Conservation (phyloP, 2,113 vertebrate species). For the Tringa solitaria region DNA sequence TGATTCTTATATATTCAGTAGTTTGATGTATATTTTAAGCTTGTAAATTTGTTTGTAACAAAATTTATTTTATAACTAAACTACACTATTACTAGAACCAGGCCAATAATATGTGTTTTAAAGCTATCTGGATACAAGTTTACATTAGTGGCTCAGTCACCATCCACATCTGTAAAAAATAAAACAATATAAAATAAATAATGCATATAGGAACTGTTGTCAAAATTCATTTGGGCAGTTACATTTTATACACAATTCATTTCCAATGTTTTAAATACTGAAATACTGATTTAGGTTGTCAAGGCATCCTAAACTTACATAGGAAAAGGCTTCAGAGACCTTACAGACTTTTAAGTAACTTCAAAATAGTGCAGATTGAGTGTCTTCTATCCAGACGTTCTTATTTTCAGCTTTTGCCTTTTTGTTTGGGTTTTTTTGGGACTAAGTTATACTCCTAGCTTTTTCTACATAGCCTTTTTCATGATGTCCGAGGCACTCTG, state of each 20-base stretch:
- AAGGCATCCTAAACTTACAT: background rate
- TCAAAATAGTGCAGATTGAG: background rate
- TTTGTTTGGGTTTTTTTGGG: background rate
- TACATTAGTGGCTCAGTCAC: background rate
- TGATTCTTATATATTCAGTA: background rate
- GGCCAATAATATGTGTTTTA: background rate
- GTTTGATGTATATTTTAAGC: background rate
- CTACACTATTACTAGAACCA: background rate
- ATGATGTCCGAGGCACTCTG: background rate
- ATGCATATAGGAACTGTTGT: background rate
- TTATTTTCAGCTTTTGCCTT: background rate
- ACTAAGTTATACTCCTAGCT: background rate
- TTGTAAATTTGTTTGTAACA: conserved; percentile 21
- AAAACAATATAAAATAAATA: conserved; percentile 39
- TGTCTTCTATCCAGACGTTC: background rate
- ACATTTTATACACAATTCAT: conserved; percentile 23
- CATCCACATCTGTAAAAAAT: conserved; percentile 23
- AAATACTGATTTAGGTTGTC: conserved; percentile 23
- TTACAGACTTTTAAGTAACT: background rate
- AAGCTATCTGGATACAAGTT: conserved; percentile 10
- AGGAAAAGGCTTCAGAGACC: background rate
- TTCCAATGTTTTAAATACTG: conserved; percentile 19
- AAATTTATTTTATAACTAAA: conserved; percentile 19
- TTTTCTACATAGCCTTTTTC: background rate
- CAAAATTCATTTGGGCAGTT: background rate